Evolutionary conservation across 2,888 invertebrate species (phyloP).

Genomic region (Plagodis dolabraria): DNA sequence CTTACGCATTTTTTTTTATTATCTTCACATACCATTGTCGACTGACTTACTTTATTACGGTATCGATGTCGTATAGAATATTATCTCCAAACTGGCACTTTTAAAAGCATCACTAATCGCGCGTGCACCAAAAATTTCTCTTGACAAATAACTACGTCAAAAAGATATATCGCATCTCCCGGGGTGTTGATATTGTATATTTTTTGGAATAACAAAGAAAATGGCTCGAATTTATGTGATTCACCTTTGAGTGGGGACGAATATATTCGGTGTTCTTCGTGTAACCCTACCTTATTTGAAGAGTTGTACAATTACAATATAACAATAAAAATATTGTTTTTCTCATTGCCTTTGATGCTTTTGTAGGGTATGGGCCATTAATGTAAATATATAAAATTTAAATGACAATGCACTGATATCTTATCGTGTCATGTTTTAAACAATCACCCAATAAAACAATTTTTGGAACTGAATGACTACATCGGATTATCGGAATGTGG

Average conservation of each 20-base stretch:
- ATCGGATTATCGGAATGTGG: constrained; percentile 33
- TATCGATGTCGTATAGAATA: constrained; percentile 66
- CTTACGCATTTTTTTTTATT: constrained; percentile 70
- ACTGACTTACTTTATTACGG: constrained; percentile 66
- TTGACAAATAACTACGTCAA: constrained; percentile 42
- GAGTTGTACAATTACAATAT: constrained; percentile 43
- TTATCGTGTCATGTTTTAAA: constrained; percentile 23
- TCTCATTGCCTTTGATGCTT: constrained; percentile 37
- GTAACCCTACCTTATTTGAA: constrained; percentile 49
- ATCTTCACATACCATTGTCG: constrained; percentile 68
- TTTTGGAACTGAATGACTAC: constrained; percentile 18
- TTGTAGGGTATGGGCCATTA: constrained; percentile 35
- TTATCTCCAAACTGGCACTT: constrained; percentile 46
- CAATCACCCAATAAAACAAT: constrained; percentile 21
- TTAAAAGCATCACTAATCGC: constrained; percentile 52
- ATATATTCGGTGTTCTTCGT: constrained; percentile 37
- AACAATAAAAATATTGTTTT: constrained; percentile 45
- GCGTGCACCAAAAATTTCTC: constrained; percentile 40
- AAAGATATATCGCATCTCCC: constrained; percentile 36
- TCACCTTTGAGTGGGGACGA: constrained; percentile 48
- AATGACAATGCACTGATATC: constrained; percentile 32
- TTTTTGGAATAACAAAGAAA: constrained; percentile 36
- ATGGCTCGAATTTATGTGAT: constrained; percentile 43
- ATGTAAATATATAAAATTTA: constrained; percentile 37
- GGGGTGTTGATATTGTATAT: constrained; percentile 24